Evolutionary conservation across 2,113 vertebrate species (phyloP).

Genomic region (Sapayoa aenigma): DNA sequence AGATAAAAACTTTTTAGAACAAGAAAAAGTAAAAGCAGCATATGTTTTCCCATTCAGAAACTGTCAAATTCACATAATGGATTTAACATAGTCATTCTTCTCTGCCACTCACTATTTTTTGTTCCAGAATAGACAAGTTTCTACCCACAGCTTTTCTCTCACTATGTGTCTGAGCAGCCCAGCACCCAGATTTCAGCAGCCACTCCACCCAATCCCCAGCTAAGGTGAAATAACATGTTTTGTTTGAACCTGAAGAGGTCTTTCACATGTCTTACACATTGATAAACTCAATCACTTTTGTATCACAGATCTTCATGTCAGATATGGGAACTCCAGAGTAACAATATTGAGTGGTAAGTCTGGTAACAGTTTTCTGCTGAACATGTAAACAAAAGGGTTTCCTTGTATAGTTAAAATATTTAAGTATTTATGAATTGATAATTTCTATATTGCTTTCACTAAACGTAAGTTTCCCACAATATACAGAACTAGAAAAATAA

Average conservation of each 20-base stretch:
- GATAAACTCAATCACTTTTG: neutral
- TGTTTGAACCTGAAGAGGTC: neutral
- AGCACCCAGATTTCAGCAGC: neutral
- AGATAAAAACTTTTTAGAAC: neutral
- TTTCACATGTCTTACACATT: neutral
- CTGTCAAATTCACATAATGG: neutral
- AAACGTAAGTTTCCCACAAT: neutral
- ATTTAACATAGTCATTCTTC: neutral
- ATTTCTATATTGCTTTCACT: neutral
- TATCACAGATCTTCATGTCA: neutral
- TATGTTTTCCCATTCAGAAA: neutral
- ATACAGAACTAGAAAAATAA: neutral
- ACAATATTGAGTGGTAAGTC: neutral
- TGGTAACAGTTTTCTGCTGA: neutral
- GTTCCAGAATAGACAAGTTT: neutral
- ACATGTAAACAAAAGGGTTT: accelerated
- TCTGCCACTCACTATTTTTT: neutral
- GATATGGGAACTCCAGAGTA: neutral
- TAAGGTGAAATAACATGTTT: neutral
- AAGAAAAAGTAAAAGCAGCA: neutral
- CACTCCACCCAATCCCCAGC: neutral
- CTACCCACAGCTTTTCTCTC: neutral
- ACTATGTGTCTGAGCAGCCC: neutral
- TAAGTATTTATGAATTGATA: neutral
- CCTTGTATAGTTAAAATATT: neutral